Evolutionary conservation across 2,113 vertebrate genomes (phyloP), one percentile per base, ranked within the genome.

Genomic region (Camelus dromedarius): DNA sequence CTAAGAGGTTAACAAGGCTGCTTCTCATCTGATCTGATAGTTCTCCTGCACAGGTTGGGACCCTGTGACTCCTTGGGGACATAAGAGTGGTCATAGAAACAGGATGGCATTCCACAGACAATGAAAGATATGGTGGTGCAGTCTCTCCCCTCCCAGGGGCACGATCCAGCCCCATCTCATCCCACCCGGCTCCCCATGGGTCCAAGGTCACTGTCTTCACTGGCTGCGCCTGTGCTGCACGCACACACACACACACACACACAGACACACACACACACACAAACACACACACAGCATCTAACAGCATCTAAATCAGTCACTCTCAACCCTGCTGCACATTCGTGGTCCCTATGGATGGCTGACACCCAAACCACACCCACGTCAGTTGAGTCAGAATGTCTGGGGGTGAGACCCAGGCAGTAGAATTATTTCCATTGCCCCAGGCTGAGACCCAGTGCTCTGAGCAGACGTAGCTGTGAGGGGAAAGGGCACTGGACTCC

Each of bases 241-340:
- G 35, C 10, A 20, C 28, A 11, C 42, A 26, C 26, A 42, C 24
- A n/a, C 38, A 35, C 87, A 0, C 9, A 13, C 0, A 0, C 35
- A 35, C 35, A 35, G 35, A 35, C 35, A 75, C 20, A n/a, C 38
- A 77, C 72, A 66, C n/a, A 77, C 13, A 54, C 12, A 30, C 64
- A 32, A 28, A 38, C 66, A 67, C 16, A 13, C 0, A 0, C 9
- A 13, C 0, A 0, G 7, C 42, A 79, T 62, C 16, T 1, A 77
- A 52, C 22, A 24, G 50, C 76, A 46, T 80, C 46, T 15, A 75
- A 64, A 80, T 35, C 28, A 32, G 79, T 58, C 64, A 12, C 42
- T 70, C 50, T n/a, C 75, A 83, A 56, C 28, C 16, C 32, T 26
- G 20, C 24, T 80, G 28, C 46, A 58, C 11, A 14, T 76, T 18